phyloP scores from a whole-genome alignment of 2,888 invertebrate genomes.

The Schizaphis graminum region DNA sequence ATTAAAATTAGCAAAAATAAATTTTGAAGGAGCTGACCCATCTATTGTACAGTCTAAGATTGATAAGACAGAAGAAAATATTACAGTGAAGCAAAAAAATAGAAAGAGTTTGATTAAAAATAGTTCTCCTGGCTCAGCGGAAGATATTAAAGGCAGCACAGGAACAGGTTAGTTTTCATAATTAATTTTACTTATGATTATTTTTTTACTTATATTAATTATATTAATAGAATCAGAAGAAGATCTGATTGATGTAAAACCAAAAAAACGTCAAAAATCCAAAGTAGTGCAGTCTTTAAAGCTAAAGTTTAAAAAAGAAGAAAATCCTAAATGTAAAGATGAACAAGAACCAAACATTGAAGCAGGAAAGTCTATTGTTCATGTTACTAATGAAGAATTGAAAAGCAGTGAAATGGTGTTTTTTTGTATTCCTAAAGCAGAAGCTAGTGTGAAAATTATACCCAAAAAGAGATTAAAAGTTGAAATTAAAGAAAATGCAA shows the following conservation, averaged over 20 bases:
- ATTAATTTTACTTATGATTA: background rate
- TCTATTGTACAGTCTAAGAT: slow-evolving; percentile 70
- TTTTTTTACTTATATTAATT: background rate
- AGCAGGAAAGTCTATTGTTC: slow-evolving; percentile 60
- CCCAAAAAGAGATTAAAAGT: slow-evolving; percentile 51
- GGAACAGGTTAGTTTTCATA: slow-evolving; percentile 46
- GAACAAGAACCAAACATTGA: slow-evolving; percentile 40
- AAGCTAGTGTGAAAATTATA: slow-evolving; percentile 31
- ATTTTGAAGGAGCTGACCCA: slow-evolving; percentile 73
- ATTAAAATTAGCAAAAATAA: slow-evolving; percentile 78
- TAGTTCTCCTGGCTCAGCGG: slow-evolving; percentile 60
- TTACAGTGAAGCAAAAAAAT: slow-evolving; percentile 50
- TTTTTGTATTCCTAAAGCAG: slow-evolving; percentile 58
- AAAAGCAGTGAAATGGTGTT: slow-evolving; percentile 62
- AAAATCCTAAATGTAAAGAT: slow-evolving; percentile 57
- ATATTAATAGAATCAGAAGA: slow-evolving; percentile 63
- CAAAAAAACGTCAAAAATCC: slow-evolving; percentile 61
- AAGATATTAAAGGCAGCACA: slow-evolving; percentile 63
- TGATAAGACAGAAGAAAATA: slow-evolving; percentile 59
- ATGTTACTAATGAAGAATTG: slow-evolving; percentile 57
- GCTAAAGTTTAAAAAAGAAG: slow-evolving; percentile 62
- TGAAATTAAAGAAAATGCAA: slow-evolving; percentile 29
- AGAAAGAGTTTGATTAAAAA: slow-evolving; percentile 60
- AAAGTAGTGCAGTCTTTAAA: slow-evolving; percentile 62
- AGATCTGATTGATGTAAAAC: slow-evolving; percentile 58